Evolutionary conservation across 2,113 vertebrate species (phyloP).

Genomic region (Aptenodytes patagonicus): DNA sequence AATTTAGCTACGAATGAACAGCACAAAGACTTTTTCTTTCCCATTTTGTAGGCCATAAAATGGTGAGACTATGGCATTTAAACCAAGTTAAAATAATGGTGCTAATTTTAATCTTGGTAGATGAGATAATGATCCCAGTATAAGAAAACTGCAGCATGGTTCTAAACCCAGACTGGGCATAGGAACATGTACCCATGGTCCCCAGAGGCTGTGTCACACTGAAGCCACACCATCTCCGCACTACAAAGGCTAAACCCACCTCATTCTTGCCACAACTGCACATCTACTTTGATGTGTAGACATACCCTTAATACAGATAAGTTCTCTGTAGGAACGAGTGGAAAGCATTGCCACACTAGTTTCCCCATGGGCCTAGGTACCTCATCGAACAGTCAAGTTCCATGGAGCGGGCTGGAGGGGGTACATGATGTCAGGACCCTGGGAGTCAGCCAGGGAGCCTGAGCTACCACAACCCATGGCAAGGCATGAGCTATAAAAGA

Average conservation of each 20-base stretch:
- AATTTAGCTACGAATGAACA: background rate
- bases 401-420: background rate
- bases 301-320: background rate
- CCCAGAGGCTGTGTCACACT: background rate
- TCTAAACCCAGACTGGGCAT: background rate
- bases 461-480: background rate
- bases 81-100: rapidly evolving
- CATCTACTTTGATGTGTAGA: background rate
- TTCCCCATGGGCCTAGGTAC: background rate
- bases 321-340: background rate
- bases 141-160: background rate
- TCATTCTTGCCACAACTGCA: background rate
- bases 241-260: background rate
- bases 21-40: background rate
- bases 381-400: background rate
- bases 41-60: background rate
- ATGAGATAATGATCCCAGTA: background rate
- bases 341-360: background rate
- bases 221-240: rapidly evolving
- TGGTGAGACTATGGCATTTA: background rate
- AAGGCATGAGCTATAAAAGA: background rate
- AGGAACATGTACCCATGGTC: rapidly evolving
- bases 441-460: background rate
- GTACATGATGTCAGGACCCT: rapidly evolving
- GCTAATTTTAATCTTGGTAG: background rate